These are phyloP conservation scores for Prosopocoilus inquinatus DNA, from an alignment of 2,888 invertebrate genomes.

Conservation along the genomic window DNA sequence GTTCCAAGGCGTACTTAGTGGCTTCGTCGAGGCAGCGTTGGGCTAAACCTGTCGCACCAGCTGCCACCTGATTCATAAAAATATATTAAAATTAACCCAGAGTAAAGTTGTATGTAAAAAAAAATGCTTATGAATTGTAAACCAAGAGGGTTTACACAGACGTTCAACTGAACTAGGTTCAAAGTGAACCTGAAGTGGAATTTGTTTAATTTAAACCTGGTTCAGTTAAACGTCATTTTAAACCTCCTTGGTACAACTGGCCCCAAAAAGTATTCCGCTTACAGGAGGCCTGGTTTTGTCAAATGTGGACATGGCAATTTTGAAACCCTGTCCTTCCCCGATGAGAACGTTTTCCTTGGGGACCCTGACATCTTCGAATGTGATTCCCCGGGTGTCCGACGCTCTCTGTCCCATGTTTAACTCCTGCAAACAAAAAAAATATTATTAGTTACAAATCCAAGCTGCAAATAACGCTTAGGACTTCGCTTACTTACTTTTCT, in stretches of 20 bases:
- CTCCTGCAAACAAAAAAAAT: too few species aligned
- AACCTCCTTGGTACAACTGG: too few species aligned
- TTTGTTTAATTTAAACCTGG: too few species aligned
- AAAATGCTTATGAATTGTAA: too few species aligned
- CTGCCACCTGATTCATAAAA: constrained; percentile 66
- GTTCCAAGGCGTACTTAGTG: constrained; percentile 84
- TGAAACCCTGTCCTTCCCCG: constrained; percentile 91
- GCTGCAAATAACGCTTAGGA: too few species aligned
- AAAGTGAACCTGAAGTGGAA: too few species aligned
- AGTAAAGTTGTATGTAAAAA: too few species aligned
- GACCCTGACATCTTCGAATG: constrained; percentile 94
- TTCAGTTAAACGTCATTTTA: too few species aligned
- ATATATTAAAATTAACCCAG: neutral
- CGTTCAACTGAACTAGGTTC: too few species aligned
- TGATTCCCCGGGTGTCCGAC: constrained; percentile 92
- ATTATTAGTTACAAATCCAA: too few species aligned
- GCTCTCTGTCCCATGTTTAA: constrained; percentile 95
- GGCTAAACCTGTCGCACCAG: constrained; percentile 87
- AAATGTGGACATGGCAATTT: constrained; percentile 95
- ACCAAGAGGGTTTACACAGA: too few species aligned
- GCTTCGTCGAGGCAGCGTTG: constrained; percentile 91
- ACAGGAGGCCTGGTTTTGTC: constrained; percentile 92
- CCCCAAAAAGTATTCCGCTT: neutral
- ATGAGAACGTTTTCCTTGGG: constrained; percentile 91
- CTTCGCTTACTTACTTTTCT: constrained; percentile 82